These are phyloP conservation scores for Tetrao urogallus DNA, from an alignment of 2,113 vertebrate genomes.

Conservation along the genomic window DNA sequence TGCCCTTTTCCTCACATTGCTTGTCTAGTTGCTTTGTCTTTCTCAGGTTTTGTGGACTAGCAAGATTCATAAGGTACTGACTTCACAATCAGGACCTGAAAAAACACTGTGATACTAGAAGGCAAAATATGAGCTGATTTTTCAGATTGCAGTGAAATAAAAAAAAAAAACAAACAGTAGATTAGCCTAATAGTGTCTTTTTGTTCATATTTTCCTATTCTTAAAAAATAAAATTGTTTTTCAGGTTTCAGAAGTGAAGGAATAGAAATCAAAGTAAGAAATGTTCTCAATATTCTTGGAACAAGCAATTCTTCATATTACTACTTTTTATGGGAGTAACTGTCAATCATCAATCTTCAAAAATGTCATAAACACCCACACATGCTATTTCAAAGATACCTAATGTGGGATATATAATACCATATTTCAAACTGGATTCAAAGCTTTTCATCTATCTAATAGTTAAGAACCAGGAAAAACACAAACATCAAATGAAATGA, in stretches of 20 bases:
- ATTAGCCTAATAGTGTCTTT: not conserved
- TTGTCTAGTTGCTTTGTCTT: not conserved
- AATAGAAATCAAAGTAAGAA: conserved; percentile 14
- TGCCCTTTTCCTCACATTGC: not conserved
- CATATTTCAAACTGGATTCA: conserved; percentile 71
- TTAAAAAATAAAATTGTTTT: conserved; percentile 36
- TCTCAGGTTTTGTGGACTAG: not conserved
- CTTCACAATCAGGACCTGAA: not conserved
- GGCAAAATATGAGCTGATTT: not conserved
- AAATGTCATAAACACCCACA: conserved; percentile 67
- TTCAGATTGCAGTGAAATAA: not conserved
- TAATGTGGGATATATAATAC: conserved; percentile 69
- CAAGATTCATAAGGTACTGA: not conserved
- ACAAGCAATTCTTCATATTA: conserved; percentile 47
- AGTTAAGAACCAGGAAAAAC: conserved; percentile 71
- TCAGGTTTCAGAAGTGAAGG: conserved; percentile 8
- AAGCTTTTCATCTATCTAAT: conserved; percentile 74
- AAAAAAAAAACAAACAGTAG: too few relatives aligned
- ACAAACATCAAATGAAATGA: conserved; percentile 66
- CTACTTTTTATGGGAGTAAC: conserved; percentile 57
- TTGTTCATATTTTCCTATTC: conserved; percentile 28
- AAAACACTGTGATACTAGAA: not conserved
- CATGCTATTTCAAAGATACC: conserved; percentile 64
- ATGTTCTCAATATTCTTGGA: conserved; percentile 41
- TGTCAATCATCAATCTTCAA: conserved; percentile 63